Percentiles rank a stretch among this genome's conserved stretches.
Conservation (phyloP, 2,888 invertebrate genomes). For the Drosophila formosana region DNA sequence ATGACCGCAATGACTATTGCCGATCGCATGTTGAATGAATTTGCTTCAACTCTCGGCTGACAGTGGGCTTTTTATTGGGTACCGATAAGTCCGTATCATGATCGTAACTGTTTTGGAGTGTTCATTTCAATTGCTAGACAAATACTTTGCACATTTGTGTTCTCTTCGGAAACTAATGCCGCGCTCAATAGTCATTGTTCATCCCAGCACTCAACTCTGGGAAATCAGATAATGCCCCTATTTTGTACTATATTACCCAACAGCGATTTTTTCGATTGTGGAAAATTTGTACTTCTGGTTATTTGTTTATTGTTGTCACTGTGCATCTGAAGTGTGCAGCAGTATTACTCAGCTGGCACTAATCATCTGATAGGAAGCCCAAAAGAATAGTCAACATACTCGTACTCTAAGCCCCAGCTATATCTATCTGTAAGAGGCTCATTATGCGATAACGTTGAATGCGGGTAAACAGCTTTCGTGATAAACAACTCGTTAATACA, state of each 20-base stretch:
- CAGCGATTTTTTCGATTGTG: constrained; percentile 37
- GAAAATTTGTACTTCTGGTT: constrained; percentile 26
- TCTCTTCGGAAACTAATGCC: constrained; percentile 23
- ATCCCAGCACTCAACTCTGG: constrained; percentile 35
- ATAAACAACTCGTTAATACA: constrained; percentile 21
- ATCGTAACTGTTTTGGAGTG: constrained; percentile 46
- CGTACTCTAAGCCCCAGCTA: constrained; percentile 3
- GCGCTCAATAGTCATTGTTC: constrained; percentile 51
- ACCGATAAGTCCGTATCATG: constrained; percentile 55
- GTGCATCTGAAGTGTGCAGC: constrained; percentile 45
- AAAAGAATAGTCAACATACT: constrained; percentile 16
- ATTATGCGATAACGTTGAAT: constrained; percentile 21
- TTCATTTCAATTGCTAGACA: constrained; percentile 61
- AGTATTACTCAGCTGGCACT: constrained; percentile 44
- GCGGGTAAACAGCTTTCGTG: not conserved
- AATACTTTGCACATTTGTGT: constrained; percentile 45
- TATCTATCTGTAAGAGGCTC: constrained; percentile 16
- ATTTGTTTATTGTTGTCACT: constrained; percentile 1
- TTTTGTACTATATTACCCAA: constrained; percentile 39
- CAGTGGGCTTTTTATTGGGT: constrained; percentile 59
- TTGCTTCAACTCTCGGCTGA: constrained; percentile 6
- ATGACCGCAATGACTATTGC: constrained; percentile 40
- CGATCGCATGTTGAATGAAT: constrained; percentile 53
- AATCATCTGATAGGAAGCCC: constrained; percentile 44
- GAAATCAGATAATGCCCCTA: constrained; percentile 30